phyloP scores from a whole-genome alignment of 2,797 vertebrate species.

The Eupleurogrammus muticus region DNA sequence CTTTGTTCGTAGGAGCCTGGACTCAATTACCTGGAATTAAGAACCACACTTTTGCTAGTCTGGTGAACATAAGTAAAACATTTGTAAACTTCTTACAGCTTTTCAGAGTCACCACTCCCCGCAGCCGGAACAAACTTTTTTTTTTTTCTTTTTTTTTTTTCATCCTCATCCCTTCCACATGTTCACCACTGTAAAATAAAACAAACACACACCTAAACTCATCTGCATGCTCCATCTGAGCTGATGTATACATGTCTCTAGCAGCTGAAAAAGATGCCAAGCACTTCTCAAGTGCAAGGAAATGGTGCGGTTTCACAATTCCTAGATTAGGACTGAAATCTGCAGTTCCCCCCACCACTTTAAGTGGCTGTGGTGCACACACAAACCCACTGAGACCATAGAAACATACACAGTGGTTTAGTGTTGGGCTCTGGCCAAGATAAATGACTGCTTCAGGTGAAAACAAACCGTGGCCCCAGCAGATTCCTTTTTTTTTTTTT shows the following conservation, averaged over 20 bases:
- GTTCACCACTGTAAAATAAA: constrained; percentile 44
- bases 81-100: background rate
- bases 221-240: constrained; percentile 59
- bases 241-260: constrained; percentile 54
- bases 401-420: constrained; percentile 88
- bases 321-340: constrained; percentile 85
- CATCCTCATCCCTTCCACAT: constrained; percentile 22
- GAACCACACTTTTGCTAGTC: background rate
- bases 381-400: constrained; percentile 83
- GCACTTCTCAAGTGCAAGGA: constrained; percentile 73
- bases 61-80: background rate
- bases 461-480: constrained; percentile 82
- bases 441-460: constrained; percentile 88
- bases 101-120: background rate
- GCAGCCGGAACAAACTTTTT: constrained; percentile 4
- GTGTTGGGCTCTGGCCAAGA: constrained; percentile 84
- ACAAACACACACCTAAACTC: constrained; percentile 52
- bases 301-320: constrained; percentile 86
- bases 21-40: background rate
- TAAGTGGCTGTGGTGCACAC: constrained; percentile 85
- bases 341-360: constrained; percentile 76
- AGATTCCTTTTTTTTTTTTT: constrained; percentile 65
- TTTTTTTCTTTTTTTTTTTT: background rate
- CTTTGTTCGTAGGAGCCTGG: background rate
- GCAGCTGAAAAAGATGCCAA: constrained; percentile 64